Evolutionary conservation across 2,888 invertebrate genomes (phyloP).

Genomic region (Gymnosoma rotundatum): DNA sequence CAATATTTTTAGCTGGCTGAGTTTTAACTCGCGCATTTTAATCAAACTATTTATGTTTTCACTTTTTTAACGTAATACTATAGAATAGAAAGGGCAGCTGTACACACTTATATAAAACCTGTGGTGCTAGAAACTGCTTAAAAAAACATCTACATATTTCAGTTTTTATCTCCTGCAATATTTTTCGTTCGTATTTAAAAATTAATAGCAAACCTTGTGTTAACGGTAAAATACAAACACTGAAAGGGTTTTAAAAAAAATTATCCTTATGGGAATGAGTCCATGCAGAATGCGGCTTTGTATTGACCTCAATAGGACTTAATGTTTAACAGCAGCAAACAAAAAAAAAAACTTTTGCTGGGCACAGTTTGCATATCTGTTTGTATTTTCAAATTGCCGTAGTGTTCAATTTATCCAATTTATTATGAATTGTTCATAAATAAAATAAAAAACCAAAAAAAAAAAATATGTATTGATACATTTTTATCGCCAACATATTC

Average conservation of each 20-base stretch:
- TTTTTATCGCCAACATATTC: slow-evolving; percentile 67
- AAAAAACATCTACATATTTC: not conserved
- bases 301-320: slow-evolving; percentile 15
- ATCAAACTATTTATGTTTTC: no score
- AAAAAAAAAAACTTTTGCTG: slow-evolving; percentile 1
- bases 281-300: slow-evolving; percentile 8
- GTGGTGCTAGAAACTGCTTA: no score
- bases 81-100: no score
- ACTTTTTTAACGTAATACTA: no score
- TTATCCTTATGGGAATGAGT: slow-evolving; percentile 18
- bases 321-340: not conserved
- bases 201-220: not conserved
- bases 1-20: no score
- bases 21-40: no score
- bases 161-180: not conserved
- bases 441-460: not conserved
- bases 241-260: not conserved
- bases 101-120: no score
- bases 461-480: slow-evolving; percentile 48
- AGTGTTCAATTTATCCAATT: slow-evolving; percentile 58
- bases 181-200: not conserved
- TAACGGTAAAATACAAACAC: not conserved
- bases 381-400: slow-evolving; percentile 36
- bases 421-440: slow-evolving; percentile 44
- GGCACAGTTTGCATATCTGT: slow-evolving; percentile 12